Base-by-base conservation (phyloP, 2,113 vertebrate genomes). In the Stictonetta naevosa region DNA sequence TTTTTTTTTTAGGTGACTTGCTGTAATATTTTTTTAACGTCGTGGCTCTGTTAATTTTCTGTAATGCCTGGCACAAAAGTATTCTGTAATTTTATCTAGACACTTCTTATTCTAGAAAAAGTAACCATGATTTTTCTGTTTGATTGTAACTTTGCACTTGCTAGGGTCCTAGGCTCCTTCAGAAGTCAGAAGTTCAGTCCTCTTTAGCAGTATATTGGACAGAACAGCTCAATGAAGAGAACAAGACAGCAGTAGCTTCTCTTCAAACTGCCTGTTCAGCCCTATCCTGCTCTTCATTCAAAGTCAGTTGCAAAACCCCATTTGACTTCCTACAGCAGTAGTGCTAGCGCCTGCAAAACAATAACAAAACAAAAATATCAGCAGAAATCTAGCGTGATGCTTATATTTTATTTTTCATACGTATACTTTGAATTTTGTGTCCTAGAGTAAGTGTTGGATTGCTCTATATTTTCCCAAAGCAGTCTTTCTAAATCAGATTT, bases 361-460 rank as follows among this genome's bases (percentile, higher is more conserved):
- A 26, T 88, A 93, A 83, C 79, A 81, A 68, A 78, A 71, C 44
- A 79, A 73, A 93, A 86, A 33, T 89, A 84, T 91, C 89, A 95
- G 84, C 93, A 95, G 77, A 95, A 97, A 95, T 59, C 44, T 68
- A n/a, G 26, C 38, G 40, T 55, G 52, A 46, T 91, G 94, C 89
- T 93, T 89, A 33, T 75, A 42, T 93, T 95, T 89, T 81, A 75
- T 84, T 95, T 95, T 66, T 96, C 71, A n/a, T 89, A 53, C 0
- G 2, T 53, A 69, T 26, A 80, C 52, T 76, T 79, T 10, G 8
- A 85, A 87, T 96, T 90, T 46, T 68, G 52, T 92, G 66, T 91
- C 83, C 81, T 78, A 83, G 56, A 89, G 91, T 78, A 72, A 92
- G 66, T 91, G 73, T 21, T 93, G 74, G 48, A 68, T 96, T 97